phyloP scores from a whole-genome alignment of 2,888 invertebrate genomes.

The Deilephila porcellus region DNA sequence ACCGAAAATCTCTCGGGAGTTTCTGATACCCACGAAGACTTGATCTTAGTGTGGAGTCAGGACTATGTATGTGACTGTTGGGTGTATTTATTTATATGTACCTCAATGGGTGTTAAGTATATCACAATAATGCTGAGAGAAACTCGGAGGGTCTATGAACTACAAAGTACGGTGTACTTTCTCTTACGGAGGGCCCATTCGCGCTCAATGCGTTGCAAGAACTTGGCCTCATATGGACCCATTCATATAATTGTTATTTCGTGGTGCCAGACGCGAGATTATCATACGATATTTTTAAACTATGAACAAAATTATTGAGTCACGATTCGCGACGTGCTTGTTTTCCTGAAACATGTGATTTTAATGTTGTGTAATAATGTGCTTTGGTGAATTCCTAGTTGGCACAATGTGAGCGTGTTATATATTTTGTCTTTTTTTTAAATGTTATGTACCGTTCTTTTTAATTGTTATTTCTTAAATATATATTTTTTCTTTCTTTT shows the following conservation, averaged over 20 bases:
- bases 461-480: no score
- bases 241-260: not conserved
- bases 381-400: no score
- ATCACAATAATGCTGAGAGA: not conserved
- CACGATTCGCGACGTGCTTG: not conserved
- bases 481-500: no score
- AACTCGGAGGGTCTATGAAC: slow-evolving; percentile 16
- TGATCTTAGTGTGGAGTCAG: no score
- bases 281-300: not conserved
- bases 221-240: not conserved
- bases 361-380: no score
- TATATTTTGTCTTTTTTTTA: no score
- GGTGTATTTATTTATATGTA: no score
- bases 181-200: not conserved
- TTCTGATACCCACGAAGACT: no score
- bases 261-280: not conserved
- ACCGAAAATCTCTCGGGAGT: no score
- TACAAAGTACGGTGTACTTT: not conserved
- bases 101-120: not conserved
- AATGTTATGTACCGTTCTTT: no score
- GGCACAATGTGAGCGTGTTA: no score
- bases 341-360: not conserved
- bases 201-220: not conserved
- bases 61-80: no score
- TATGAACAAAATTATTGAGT: slow-evolving; percentile 3